Conservation (phyloP, 92 coral and sea anemone species). For the Micromussa lordhowensis region DNA sequence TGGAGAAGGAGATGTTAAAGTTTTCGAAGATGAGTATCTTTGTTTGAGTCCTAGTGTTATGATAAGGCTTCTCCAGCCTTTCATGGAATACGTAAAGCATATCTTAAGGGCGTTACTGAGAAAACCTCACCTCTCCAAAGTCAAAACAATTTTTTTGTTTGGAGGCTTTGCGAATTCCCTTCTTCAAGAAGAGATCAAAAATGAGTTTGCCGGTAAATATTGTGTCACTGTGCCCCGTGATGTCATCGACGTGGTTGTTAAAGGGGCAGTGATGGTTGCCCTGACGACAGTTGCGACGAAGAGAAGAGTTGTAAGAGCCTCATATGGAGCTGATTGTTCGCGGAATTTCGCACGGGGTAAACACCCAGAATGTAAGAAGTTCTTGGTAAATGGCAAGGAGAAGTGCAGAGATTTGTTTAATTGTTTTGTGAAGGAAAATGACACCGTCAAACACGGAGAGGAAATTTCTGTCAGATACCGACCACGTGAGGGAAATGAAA, state of each 20-base stretch:
- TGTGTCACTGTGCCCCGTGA: not conserved
- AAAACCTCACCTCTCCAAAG: not conserved
- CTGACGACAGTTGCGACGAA: not conserved
- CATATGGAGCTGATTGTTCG: slow-evolving; percentile 22
- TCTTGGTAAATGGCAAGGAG: not conserved
- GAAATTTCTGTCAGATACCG: slow-evolving; percentile 10
- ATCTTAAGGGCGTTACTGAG: not conserved
- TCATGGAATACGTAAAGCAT: not conserved
- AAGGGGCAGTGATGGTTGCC: slow-evolving; percentile 18
- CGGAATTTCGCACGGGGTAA: not conserved
- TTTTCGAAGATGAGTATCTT: not conserved
- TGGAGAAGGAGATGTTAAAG: not conserved
- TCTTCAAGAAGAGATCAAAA: slow-evolving; percentile 15
- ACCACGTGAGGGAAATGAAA: slow-evolving; percentile 61
- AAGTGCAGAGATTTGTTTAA: slow-evolving; percentile 18
- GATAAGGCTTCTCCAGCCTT: not conserved
- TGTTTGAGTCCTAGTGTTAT: not conserved
- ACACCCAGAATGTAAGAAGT: slow-evolving; percentile 12
- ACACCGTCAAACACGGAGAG: not conserved
- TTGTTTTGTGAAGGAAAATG: slow-evolving; percentile 1
- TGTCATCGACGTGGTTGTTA: not conserved
- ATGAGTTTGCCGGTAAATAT: not conserved
- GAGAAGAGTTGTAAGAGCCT: not conserved
- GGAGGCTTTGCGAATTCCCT: slow-evolving; percentile 18
- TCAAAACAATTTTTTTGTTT: not conserved